A percentile compares a stretch with the other conserved stretches of the same genome.
These are phyloP conservation scores for Pseudotriccus pelzelni DNA, from an alignment of 2,797 vertebrate species.

Conservation along the genomic window DNA sequence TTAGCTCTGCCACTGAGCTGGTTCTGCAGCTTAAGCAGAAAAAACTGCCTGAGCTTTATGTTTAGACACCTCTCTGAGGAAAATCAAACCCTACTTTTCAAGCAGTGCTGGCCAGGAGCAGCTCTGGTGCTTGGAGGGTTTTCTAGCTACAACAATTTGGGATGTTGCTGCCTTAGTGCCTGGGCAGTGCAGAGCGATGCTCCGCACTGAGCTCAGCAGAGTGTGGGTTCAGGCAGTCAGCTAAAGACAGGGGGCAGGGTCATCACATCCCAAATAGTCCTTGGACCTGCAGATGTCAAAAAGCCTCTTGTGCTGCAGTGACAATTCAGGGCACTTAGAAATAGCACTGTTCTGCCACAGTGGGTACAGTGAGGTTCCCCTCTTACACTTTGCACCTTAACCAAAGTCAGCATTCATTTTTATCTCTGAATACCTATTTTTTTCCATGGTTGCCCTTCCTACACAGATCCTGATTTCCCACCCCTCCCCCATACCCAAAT, in stretches of 20 bases:
- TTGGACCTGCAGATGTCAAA: background rate
- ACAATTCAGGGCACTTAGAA: background rate
- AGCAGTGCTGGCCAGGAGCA: background rate
- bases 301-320: background rate
- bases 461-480: background rate
- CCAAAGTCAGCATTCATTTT: background rate
- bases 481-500: background rate
- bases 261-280: background rate
- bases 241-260: background rate
- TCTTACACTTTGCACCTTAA: background rate
- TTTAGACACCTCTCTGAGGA: background rate
- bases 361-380: rapidly evolving
- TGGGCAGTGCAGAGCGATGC: background rate
- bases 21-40: background rate
- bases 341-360: background rate
- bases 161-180: background rate
- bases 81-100: background rate
- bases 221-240: background rate
- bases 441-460: background rate
- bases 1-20: background rate
- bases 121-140: background rate
- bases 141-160: background rate
- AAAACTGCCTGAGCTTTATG: background rate
- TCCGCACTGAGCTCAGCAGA: rapidly evolving
- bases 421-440: background rate